These are phyloP conservation scores for Crotalus helleri DNA, from an alignment of 2,113 vertebrate genomes.

Conservation along the genomic window DNA sequence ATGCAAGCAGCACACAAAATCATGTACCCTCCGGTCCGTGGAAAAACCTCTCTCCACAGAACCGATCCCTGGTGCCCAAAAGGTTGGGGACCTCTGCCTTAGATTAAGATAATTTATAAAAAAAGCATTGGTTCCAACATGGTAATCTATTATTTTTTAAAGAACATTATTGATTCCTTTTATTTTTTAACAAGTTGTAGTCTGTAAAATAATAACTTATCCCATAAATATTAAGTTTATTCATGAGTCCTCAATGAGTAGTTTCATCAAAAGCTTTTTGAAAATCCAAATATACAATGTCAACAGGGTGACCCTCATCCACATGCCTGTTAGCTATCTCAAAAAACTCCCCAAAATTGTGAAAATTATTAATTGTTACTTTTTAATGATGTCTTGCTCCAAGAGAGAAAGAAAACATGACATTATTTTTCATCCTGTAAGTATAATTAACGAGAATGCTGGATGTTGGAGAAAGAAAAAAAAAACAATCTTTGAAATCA, in stretches of 20 bases:
- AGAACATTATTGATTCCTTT: not conserved
- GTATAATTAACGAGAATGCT: conserved; percentile 16
- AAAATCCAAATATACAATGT: not conserved
- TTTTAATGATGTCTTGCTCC: conserved; percentile 27
- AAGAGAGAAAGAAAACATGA: conserved; percentile 16
- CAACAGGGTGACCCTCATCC: not conserved
- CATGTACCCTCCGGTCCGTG: no score
- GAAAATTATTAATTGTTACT: not conserved
- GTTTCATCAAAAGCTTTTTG: not conserved
- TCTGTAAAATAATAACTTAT: not conserved
- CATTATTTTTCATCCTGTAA: conserved; percentile 30
- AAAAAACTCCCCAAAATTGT: not conserved
- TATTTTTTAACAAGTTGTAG: not conserved
- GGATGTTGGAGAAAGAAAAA: conserved; percentile 16
- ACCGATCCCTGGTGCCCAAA: no score
- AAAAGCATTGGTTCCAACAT: not conserved
- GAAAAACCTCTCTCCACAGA: no score
- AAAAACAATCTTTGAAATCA: conserved; percentile 12
- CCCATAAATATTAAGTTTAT: not conserved
- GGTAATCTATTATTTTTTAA: not conserved
- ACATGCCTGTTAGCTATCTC: not conserved
- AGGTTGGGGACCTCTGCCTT: no score
- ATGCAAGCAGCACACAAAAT: no score
- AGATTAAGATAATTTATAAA: not conserved
- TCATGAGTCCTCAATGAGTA: not conserved